These are phyloP conservation scores for Numenius phaeopus DNA, from an alignment of 2,797 vertebrate species.

Conservation along the genomic window DNA sequence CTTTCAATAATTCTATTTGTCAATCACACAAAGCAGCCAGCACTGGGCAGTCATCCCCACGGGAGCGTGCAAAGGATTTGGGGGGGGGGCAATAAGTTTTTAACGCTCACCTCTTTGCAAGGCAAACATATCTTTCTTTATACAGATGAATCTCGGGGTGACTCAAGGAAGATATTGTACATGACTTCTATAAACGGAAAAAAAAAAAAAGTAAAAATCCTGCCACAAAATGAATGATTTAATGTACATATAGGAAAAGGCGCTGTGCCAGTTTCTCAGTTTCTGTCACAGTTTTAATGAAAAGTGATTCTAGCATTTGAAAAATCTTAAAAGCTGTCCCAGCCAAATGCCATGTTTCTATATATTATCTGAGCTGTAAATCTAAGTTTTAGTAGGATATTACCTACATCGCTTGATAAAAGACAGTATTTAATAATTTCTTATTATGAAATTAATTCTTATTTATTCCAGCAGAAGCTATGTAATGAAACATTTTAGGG, in stretches of 20 bases:
- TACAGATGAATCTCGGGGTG: slow-evolving; percentile 3
- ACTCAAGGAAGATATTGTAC: slow-evolving; percentile 4
- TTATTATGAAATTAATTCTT: not conserved
- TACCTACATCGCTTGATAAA: not conserved
- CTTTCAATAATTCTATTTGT: not conserved
- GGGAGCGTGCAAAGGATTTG: not conserved
- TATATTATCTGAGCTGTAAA: slow-evolving; percentile 45
- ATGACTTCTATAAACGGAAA: slow-evolving; percentile 2
- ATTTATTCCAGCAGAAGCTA: slow-evolving; percentile 2
- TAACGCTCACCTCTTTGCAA: not conserved
- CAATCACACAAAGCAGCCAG: not conserved
- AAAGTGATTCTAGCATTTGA: slow-evolving; percentile 67
- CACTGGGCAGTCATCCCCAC: not conserved
- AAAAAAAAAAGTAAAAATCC: not conserved
- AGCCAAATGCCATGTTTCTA: slow-evolving; percentile 65
- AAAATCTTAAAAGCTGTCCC: slow-evolving; percentile 64
- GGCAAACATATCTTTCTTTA: not conserved
- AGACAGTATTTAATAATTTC: slow-evolving; percentile 14
- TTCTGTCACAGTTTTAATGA: slow-evolving; percentile 72
- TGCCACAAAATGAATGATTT: not conserved
- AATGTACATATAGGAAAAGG: slow-evolving; percentile 40
- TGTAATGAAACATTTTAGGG: not conserved
- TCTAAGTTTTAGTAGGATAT: not conserved
- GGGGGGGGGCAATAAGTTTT: not conserved
- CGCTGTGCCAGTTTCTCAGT: slow-evolving; percentile 54